A percentile compares a stretch with the other conserved stretches of the same genome.
phyloP scores from a whole-genome alignment of 2,888 invertebrate species.

The Busseola fusca region DNA sequence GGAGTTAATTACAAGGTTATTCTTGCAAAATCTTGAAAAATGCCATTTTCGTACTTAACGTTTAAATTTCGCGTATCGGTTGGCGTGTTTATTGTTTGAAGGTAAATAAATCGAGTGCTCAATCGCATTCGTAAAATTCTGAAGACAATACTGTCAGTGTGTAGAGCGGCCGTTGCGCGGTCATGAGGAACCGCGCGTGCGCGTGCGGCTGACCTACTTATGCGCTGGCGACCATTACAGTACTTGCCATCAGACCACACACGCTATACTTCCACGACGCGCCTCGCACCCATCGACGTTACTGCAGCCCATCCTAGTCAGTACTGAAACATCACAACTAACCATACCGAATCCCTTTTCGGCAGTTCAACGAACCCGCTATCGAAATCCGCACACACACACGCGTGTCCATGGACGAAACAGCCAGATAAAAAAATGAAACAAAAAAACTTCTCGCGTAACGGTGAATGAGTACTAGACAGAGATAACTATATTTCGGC shows the following conservation, averaged over 20 bases:
- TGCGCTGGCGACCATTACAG: conserved; percentile 74
- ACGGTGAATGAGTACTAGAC: conserved; percentile 85
- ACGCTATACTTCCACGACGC: conserved; percentile 69
- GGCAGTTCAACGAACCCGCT: conserved; percentile 86
- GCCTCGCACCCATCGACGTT: conserved; percentile 67
- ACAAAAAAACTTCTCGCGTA: conserved; percentile 81
- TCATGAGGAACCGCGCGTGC: conserved; percentile 81
- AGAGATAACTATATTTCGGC: conserved; percentile 88
- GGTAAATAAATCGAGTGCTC: conserved; percentile 37
- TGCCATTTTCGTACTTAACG: conserved; percentile 14
- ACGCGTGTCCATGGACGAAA: conserved; percentile 79
- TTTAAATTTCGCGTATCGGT: conserved; percentile 25
- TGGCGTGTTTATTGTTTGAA: conserved; percentile 29
- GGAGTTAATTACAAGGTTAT: conserved; percentile 57
- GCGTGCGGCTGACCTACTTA: conserved; percentile 84
- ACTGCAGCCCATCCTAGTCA: conserved; percentile 68
- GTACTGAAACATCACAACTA: conserved; percentile 78
- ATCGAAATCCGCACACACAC: conserved; percentile 89
- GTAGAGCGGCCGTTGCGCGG: conserved; percentile 68
- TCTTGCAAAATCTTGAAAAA: conserved; percentile 44
- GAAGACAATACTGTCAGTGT: conserved; percentile 63
- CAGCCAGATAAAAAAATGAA: conserved; percentile 84
- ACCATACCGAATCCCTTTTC: conserved; percentile 85
- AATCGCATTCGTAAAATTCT: conserved; percentile 49
- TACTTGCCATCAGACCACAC: conserved; percentile 76